These are phyloP conservation scores for Phalloptychus januarius DNA, from an alignment of 2,797 vertebrate genomes.

Conservation along the genomic window DNA sequence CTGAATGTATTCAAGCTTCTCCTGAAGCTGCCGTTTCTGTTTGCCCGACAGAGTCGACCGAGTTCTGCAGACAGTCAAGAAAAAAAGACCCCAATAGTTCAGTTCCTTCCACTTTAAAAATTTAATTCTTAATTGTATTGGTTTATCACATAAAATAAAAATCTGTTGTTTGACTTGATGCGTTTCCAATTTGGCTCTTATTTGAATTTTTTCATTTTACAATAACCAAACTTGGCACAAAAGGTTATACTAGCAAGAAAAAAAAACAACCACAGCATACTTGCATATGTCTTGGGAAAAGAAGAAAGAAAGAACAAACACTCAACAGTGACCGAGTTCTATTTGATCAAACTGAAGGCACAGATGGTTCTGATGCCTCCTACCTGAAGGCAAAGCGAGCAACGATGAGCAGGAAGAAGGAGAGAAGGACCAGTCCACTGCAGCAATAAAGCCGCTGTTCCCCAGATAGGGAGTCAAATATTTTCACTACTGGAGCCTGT, in stretches of 20 bases:
- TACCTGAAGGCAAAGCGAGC: constrained; percentile 84
- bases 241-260: not conserved
- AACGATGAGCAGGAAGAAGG: constrained; percentile 82
- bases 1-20: constrained; percentile 82
- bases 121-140: not conserved
- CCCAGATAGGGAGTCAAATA: constrained; percentile 73
- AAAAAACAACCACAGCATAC: not conserved
- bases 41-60: constrained; percentile 79
- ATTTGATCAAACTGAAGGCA: not conserved
- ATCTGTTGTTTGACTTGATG: not conserved
- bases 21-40: constrained; percentile 84
- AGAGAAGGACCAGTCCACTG: constrained; percentile 76
- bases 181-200: not conserved
- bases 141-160: not conserved
- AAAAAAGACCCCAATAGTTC: not conserved
- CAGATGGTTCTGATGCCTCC: not conserved
- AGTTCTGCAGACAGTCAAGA: constrained; percentile 67
- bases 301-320: not conserved
- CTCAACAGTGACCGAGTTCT: not conserved
- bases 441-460: constrained; percentile 78
- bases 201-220: not conserved
- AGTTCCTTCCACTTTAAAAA: not conserved
- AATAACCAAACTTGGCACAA: not conserved
- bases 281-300: not conserved
- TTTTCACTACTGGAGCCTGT: constrained; percentile 74